A percentile compares a stretch with the other conserved stretches of the same genome.
phyloP scores from a whole-genome alignment of 2,888 invertebrate genomes.

The Theretra japonica region DNA sequence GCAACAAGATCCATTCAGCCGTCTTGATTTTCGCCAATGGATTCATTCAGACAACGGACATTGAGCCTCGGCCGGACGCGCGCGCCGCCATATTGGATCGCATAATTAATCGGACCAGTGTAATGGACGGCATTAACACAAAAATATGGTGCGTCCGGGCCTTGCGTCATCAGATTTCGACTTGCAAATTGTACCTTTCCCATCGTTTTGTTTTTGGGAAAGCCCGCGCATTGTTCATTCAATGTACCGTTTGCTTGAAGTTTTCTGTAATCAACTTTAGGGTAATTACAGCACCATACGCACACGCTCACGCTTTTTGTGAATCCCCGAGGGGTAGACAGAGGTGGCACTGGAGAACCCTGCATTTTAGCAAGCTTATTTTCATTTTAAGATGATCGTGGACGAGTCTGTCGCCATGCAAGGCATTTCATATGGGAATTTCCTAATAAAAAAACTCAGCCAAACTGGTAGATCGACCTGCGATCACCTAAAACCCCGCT shows the following conservation, averaged over 20 bases:
- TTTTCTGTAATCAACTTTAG: neutral
- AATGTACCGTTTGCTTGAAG: constrained; percentile 8
- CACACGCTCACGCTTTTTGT: too few species aligned
- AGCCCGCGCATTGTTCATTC: constrained; percentile 12
- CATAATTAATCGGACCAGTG: constrained; percentile 34
- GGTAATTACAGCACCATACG: too few species aligned
- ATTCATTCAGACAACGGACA: constrained; percentile 43
- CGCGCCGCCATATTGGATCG: constrained; percentile 45
- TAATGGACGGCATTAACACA: constrained; percentile 58
- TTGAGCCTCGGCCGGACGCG: constrained; percentile 44
- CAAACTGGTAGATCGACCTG: too few species aligned
- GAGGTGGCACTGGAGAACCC: too few species aligned
- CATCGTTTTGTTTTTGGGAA: neutral
- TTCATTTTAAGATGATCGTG: too few species aligned
- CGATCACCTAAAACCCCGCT: too few species aligned
- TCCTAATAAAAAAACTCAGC: too few species aligned
- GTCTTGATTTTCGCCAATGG: constrained; percentile 44
- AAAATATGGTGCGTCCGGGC: constrained; percentile 53
- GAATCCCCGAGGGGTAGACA: too few species aligned
- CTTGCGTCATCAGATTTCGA: constrained; percentile 57
- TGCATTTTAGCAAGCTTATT: too few species aligned
- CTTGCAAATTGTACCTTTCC: constrained; percentile 44
- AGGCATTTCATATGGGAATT: too few species aligned
- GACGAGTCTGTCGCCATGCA: too few species aligned
- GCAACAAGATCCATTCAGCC: constrained; percentile 22